Evolutionary conservation across 2,113 vertebrate species (phyloP), one percentile per base, ranked within the genome.

Genomic region (Nicator chloris): DNA sequence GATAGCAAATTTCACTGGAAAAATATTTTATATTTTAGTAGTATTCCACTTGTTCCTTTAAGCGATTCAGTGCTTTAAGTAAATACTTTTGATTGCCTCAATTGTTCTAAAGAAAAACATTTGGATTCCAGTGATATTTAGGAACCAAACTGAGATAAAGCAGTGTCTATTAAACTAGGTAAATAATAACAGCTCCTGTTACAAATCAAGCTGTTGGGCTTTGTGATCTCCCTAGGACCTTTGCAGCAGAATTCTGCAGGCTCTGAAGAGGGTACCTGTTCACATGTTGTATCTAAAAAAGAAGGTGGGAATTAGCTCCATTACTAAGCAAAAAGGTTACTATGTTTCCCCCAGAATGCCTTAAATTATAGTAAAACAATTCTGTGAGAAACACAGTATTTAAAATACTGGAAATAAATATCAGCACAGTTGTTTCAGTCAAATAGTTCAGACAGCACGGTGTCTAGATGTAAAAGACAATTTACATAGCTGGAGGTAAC

Each of bases 31-130:
- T n/a, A 44, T 91, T 95, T 90, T 37, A 42, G 50, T 80, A 72
- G 45, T 39, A 50, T 72, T 73, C 54, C 50, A 90, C 33, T 94
- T 90, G 30, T 70, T 88, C 84, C 37, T 75, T 66, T 64, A 88
- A 94, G 85, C 49, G 68, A 75, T 78, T 70, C 44, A 50, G 30
- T 40, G 33, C 12, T 94, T 88, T 88, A 96, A 90, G 71, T 88
- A 90, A 91, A 92, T 51, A 86, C 33, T 39, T 95, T 70, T 71
- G 54, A 93, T 86, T 93, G 60, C 31, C 51, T 86, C 69, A 92
- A 80, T 89, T 92, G 64, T 81, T 87, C 39, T 81, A 68, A 90
- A 95, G 51, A 86, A 97, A 90, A 93, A 73, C 31, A 75, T 81
- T 92, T 90, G n/a, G 40, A 90, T 92, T 66, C 33, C 33, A 88